These are phyloP conservation scores for Zalophus californianus DNA, from an alignment of 2,797 vertebrate genomes.

Conservation along the genomic window DNA sequence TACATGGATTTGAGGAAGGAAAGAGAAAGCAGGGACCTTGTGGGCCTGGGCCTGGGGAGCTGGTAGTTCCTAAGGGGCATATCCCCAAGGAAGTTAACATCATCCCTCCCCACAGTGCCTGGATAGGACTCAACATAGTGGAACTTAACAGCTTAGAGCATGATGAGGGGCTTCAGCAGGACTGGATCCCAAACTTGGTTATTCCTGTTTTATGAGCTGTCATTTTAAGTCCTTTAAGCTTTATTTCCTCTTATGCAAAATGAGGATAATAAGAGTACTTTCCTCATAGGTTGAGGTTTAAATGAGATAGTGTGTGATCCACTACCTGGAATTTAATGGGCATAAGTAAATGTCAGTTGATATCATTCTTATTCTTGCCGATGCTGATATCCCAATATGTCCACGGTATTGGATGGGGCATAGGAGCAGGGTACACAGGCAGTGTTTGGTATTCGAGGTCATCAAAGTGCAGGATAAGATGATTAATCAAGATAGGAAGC, in stretches of 20 bases:
- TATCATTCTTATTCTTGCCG: constrained; percentile 37
- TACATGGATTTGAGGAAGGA: neutral
- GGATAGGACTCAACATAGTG: neutral
- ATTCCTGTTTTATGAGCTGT: neutral
- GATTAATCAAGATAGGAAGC: constrained; percentile 15
- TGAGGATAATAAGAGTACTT: neutral
- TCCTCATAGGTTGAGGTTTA: neutral
- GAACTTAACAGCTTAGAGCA: neutral
- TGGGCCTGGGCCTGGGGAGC: neutral
- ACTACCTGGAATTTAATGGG: neutral
- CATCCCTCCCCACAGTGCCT: neutral
- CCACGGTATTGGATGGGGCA: neutral
- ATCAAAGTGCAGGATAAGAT: neutral
- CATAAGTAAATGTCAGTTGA: neutral
- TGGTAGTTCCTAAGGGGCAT: neutral
- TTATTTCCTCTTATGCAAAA: constrained; percentile 17
- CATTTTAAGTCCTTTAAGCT: neutral
- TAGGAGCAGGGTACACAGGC: neutral
- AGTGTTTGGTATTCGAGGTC: neutral
- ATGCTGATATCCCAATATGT: neutral
- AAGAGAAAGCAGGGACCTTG: neutral
- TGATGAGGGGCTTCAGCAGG: neutral
- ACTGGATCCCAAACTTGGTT: neutral
- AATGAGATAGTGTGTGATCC: neutral
- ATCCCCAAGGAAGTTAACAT: neutral